Evolutionary conservation across 1,140 invertebrate genomes (phyloP).

Genomic region (Cydia pomonella): DNA sequence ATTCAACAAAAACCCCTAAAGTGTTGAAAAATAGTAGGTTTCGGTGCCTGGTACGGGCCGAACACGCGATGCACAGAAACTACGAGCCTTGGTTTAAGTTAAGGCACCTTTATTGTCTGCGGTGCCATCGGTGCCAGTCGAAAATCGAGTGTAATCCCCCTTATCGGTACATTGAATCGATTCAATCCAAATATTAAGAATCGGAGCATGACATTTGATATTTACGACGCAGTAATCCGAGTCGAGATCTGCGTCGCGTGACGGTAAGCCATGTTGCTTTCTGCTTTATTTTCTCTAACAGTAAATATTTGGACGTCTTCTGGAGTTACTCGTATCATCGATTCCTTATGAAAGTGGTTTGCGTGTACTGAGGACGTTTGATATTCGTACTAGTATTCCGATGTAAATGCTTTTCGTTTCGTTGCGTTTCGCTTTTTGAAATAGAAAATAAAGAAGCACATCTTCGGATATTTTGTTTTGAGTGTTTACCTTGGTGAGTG

Average conservation of each 20-base stretch:
- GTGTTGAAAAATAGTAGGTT: conserved; percentile 59
- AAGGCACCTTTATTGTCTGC: conserved; percentile 58
- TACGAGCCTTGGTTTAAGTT: conserved; percentile 57
- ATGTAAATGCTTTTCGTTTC: background rate
- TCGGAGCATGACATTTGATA: conserved; percentile 75
- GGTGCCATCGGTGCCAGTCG: conserved; percentile 70
- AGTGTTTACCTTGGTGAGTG: background rate
- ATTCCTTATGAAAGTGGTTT: conserved; percentile 19
- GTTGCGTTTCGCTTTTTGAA: background rate
- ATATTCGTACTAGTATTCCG: background rate
- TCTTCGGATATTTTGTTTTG: background rate
- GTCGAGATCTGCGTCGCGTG: conserved; percentile 64
- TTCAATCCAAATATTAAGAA: conserved; percentile 77
- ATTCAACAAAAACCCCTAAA: conserved; percentile 49
- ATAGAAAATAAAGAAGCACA: background rate
- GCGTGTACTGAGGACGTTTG: conserved; percentile 11
- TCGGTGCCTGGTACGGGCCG: conserved; percentile 53
- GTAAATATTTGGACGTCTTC: conserved; percentile 44
- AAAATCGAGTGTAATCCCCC: conserved; percentile 67
- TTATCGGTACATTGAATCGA: conserved; percentile 75
- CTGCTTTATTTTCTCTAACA: conserved; percentile 53
- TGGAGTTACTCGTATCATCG: background rate
- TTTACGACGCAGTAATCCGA: conserved; percentile 75
- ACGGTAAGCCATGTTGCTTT: conserved; percentile 51
- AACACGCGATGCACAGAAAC: conserved; percentile 66